Percentiles rank a stretch among this genome's conserved stretches.
These are phyloP conservation scores for Morbakka virulenta DNA, from an alignment of 30 jellyfish, hydroid and myxozoan genomes.

Conservation along the genomic window DNA sequence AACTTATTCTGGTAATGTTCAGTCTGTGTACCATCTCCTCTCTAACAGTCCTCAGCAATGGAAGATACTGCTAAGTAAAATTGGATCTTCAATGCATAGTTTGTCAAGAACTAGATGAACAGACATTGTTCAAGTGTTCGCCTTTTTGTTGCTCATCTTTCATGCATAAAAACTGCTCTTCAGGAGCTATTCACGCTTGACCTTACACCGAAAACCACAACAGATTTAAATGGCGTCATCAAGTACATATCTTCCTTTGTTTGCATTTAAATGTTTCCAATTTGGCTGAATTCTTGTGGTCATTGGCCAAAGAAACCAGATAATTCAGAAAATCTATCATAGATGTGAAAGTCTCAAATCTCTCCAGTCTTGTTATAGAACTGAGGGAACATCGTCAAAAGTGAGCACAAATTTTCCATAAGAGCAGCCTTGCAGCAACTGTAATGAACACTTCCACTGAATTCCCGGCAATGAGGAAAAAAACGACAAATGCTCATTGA, in stretches of 20 bases:
- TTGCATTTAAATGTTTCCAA: not conserved
- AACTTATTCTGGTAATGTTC: slow-evolving; percentile 2
- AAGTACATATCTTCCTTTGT: not conserved
- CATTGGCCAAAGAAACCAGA: not conserved
- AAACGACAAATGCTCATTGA: not conserved
- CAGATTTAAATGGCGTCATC: not conserved
- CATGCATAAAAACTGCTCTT: not conserved
- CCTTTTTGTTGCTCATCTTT: not conserved
- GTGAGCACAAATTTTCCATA: not conserved
- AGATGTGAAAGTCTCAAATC: slow-evolving; percentile 4
- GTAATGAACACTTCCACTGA: not conserved
- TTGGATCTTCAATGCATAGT: slow-evolving; percentile 1
- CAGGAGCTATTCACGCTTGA: not conserved
- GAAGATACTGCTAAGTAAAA: not conserved
- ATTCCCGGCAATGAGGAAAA: not conserved
- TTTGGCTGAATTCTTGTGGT: not conserved
- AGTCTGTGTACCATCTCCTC: not conserved
- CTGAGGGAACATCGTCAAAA: not conserved
- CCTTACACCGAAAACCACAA: not conserved
- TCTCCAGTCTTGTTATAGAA: not conserved
- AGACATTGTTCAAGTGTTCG: not conserved
- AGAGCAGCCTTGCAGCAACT: not conserved
- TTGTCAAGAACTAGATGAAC: not conserved
- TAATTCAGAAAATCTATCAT: not conserved
- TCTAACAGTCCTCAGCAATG: not conserved